Evolutionary conservation across 2,888 invertebrate genomes (phyloP).

Genomic region (Ophion slaviceki): DNA sequence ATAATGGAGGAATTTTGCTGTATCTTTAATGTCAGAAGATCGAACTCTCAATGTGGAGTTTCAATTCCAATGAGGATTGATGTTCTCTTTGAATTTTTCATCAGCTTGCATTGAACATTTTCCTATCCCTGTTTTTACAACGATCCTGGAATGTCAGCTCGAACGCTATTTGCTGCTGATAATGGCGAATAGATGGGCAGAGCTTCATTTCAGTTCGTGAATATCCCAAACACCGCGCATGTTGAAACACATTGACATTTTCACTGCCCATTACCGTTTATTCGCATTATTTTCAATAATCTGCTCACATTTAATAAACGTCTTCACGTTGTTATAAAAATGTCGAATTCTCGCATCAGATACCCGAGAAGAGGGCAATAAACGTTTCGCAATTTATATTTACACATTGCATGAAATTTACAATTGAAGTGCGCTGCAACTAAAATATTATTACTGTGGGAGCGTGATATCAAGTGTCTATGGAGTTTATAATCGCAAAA

Average conservation of each 20-base stretch:
- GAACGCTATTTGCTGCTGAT: no score
- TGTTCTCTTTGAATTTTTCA: no score
- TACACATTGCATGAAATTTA: constrained; percentile 10
- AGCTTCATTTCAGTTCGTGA: background rate
- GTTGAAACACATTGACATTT: background rate
- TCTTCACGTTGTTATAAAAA: constrained; percentile 8
- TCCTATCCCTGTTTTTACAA: no score
- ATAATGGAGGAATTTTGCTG: no score
- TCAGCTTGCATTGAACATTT: no score
- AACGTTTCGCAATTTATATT: constrained; percentile 22
- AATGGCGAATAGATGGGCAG: background rate
- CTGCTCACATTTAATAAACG: constrained; percentile 17
- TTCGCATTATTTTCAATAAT: constrained; percentile 6
- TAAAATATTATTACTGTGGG: constrained; percentile 12
- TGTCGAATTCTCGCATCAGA: background rate
- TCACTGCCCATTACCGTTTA: background rate
- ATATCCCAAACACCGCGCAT: background rate
- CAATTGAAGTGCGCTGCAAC: constrained; percentile 12
- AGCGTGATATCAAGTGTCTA: background rate
- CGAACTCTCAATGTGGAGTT: no score
- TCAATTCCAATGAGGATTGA: no score
- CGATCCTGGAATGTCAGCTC: no score
- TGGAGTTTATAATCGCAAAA: background rate
- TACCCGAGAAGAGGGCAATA: constrained; percentile 14
- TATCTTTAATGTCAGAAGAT: no score